Evolutionary conservation across 2,797 vertebrate species (phyloP), one percentile per base, ranked within the genome.

Genomic region (Neomorphus geoffroyi): DNA sequence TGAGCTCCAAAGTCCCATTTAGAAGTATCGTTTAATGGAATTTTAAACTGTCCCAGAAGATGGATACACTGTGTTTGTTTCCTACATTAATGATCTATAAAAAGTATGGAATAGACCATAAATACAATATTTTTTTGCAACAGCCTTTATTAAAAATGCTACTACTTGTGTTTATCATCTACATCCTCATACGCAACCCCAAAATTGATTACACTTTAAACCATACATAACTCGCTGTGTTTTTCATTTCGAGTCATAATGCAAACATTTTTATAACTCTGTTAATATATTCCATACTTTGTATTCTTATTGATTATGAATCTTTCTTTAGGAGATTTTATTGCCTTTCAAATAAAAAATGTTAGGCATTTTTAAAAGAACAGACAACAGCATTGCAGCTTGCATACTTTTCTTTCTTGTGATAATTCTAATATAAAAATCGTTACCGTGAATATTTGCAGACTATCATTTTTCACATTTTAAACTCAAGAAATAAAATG

Each of bases 131-230:
- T 96, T 78, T 90, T 96, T 97, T 96, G 94, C 96, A 97, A 97
- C 90, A 97, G 95, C 93, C 96, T 98, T 98, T 98, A 97, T 96
- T 98, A 98, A 98, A 98, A 98, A 97, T 77, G 93, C 95, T 98
- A 83, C 97, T 97, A 90, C 93, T 97, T 95, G 95, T 97, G 96
- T 98, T 98, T 97, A 98, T 98, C 98, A 97, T 98, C 98, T 97
- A 98, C 97, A 97, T 93, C 96, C 94, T 97, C 96, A 96, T 94
- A 96, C 56, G 83, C 96, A 97, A 97, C 94, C 95, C 96, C 95
- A 96, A 97, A 98, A 98, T 97, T 98, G 97, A 98, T 98, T 98
- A 97, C 96, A 96, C 93, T 98, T 98, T 98, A 98, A 98, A 97
- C 96, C 60, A 35, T 92, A 96, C 95, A 97, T 96, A 98, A 98